Conservation (phyloP, 2,113 vertebrate species). For the Meleagris gallopavo region DNA sequence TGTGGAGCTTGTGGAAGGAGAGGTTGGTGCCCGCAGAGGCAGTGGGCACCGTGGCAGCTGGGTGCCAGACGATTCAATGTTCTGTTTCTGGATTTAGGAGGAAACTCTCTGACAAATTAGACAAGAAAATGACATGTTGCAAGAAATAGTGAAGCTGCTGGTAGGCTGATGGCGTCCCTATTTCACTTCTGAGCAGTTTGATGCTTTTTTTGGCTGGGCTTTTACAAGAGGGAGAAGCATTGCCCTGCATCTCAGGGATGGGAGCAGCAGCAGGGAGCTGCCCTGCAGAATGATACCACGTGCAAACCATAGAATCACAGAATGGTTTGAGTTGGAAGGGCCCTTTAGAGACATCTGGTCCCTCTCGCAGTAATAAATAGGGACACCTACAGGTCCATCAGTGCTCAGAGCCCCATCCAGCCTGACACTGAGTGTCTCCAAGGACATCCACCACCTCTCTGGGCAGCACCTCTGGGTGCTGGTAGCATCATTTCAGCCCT, state of each 20-base stretch:
- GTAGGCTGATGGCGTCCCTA: constrained; percentile 30
- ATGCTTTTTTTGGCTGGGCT: neutral
- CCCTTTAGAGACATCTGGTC: too few relatives aligned
- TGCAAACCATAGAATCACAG: neutral
- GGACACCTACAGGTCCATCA: too few relatives aligned
- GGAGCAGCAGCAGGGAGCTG: neutral
- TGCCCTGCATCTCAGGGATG: neutral
- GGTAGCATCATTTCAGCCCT: neutral
- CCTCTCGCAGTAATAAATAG: too few relatives aligned
- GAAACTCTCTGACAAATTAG: constrained; percentile 54
- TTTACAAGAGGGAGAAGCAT: neutral
- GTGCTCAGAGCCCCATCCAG: too few relatives aligned
- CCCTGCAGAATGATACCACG: neutral
- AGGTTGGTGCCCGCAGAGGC: fast-evolving
- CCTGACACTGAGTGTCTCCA: too few relatives aligned
- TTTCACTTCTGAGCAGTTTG: constrained; percentile 13
- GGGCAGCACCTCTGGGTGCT: neutral
- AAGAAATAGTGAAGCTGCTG: constrained; percentile 47
- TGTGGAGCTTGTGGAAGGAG: neutral
- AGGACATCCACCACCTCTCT: too few relatives aligned
- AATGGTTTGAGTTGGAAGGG: too few relatives aligned
- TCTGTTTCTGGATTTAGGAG: constrained; percentile 26
- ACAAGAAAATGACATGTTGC: constrained; percentile 66
- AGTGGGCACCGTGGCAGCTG: fast-evolving
- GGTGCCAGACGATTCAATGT: constrained; percentile 11